Evolutionary conservation across 2,113 vertebrate genomes (phyloP).

Genomic region (Callionymus lyra): DNA sequence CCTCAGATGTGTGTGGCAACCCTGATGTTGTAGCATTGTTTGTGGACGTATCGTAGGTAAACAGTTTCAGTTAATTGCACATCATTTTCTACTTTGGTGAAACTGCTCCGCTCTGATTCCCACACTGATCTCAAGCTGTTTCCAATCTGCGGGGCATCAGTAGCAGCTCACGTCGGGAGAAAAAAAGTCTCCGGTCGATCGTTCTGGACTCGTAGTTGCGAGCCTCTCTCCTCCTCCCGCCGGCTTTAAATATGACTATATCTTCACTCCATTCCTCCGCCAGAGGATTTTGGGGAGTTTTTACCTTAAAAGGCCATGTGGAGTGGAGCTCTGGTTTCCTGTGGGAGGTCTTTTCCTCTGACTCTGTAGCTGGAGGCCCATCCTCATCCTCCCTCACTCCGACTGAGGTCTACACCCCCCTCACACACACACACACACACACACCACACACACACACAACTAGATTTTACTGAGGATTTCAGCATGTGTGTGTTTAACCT

Average conservation of each 20-base stretch:
- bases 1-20: too few species aligned
- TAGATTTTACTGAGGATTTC: slow-evolving; percentile 13
- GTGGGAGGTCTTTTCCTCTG: slow-evolving; percentile 56
- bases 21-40: too few species aligned
- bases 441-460: slow-evolving; percentile 11
- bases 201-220: too few species aligned
- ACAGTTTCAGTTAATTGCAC: too few species aligned
- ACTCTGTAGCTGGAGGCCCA: slow-evolving; percentile 44
- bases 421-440: slow-evolving; percentile 11
- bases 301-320: slow-evolving; percentile 67
- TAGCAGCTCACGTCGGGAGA: too few species aligned
- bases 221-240: slow-evolving; percentile 1
- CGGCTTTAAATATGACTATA: slow-evolving; percentile 46
- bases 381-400: slow-evolving; percentile 41
- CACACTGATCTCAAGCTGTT: too few species aligned
- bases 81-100: too few species aligned
- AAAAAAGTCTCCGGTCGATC: too few species aligned
- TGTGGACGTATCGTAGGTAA: too few species aligned
- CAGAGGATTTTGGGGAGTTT: slow-evolving; percentile 53
- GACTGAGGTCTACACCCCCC: slow-evolving; percentile 23
- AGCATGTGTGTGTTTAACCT: slow-evolving; percentile 10
- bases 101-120: too few species aligned
- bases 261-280: slow-evolving; percentile 38
- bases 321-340: slow-evolving; percentile 52
- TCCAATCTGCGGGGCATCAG: too few species aligned